These are phyloP conservation scores for Ferdinandea cuprea DNA, from an alignment of 2,888 invertebrate species.

Conservation along the genomic window DNA sequence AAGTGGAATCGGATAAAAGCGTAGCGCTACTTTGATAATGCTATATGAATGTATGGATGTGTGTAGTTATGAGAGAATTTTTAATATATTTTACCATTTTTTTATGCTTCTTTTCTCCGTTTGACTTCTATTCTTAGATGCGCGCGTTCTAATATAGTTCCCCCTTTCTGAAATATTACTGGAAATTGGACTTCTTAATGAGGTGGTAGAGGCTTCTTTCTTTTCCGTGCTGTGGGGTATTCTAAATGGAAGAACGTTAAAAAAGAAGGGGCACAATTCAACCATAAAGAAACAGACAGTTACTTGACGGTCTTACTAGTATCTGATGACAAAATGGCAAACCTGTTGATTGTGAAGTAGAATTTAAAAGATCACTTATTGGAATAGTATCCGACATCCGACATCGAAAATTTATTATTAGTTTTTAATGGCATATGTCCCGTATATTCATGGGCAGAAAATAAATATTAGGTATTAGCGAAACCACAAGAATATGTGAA, in stretches of 20 bases:
- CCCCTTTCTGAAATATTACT: slow-evolving; percentile 60
- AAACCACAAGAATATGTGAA: no score
- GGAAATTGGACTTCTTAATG: slow-evolving; percentile 74
- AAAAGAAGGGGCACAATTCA: slow-evolving; percentile 47
- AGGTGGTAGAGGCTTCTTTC: slow-evolving; percentile 49
- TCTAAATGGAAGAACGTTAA: slow-evolving; percentile 26
- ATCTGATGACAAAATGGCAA: neutral
- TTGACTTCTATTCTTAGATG: slow-evolving; percentile 67
- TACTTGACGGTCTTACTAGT: slow-evolving; percentile 40
- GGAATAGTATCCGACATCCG: no score
- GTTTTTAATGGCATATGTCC: no score
- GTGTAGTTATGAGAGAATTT: slow-evolving; percentile 63
- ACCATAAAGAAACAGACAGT: slow-evolving; percentile 30
- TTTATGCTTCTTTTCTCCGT: slow-evolving; percentile 32
- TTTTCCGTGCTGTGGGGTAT: slow-evolving; percentile 5
- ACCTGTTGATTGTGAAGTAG: neutral
- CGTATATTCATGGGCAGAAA: no score
- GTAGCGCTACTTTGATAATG: slow-evolving; percentile 31
- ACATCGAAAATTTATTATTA: no score
- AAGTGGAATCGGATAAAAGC: slow-evolving; percentile 70
- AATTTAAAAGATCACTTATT: no score
- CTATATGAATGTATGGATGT: neutral
- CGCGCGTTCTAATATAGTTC: slow-evolving; percentile 54
- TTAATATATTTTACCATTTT: slow-evolving; percentile 50
- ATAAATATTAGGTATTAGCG: no score